Conservation (phyloP, 2,888 invertebrate genomes). For the Bombylius major region DNA sequence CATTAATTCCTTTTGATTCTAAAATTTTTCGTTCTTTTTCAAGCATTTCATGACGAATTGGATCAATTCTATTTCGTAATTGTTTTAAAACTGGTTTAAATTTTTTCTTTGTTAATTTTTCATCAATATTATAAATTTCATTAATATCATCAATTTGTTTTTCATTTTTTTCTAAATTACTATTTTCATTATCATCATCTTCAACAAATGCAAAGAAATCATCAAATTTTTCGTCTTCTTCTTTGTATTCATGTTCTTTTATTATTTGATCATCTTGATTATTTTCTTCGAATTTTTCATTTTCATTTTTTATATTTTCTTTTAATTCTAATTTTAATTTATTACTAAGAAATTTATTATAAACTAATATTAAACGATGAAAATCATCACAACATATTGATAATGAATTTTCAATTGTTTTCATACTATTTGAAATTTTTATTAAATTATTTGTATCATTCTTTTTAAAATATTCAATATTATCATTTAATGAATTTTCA, state of each 20-base stretch:
- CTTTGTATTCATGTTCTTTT: background rate
- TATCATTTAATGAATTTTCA: background rate
- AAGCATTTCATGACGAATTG: constrained; percentile 32
- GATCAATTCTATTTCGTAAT: constrained; percentile 33
- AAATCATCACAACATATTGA: constrained; percentile 33
- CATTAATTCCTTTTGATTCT: constrained; percentile 32
- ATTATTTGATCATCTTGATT: constrained; percentile 1
- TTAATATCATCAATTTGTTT: constrained; percentile 21
- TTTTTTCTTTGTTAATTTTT: constrained; percentile 30
- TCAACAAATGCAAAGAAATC: constrained; percentile 35
- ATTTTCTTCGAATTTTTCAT: background rate
- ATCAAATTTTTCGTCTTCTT: constrained; percentile 22
- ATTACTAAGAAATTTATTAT: constrained; percentile 31
- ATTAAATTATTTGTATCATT: constrained; percentile 27
- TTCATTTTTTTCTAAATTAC: constrained; percentile 19
- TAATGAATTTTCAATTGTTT: constrained; percentile 28
- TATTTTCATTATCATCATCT: constrained; percentile 18
- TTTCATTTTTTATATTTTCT: background rate
- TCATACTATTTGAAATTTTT: constrained; percentile 31
- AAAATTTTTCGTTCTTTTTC: constrained; percentile 31
- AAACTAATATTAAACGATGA: constrained; percentile 32
- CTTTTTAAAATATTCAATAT: constrained; percentile 14
- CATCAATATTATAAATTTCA: constrained; percentile 31
- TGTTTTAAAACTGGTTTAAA: constrained; percentile 34
- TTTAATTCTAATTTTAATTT: constrained; percentile 21